Evolutionary conservation across 2,888 invertebrate species (phyloP).

Genomic region (Macaria notata): DNA sequence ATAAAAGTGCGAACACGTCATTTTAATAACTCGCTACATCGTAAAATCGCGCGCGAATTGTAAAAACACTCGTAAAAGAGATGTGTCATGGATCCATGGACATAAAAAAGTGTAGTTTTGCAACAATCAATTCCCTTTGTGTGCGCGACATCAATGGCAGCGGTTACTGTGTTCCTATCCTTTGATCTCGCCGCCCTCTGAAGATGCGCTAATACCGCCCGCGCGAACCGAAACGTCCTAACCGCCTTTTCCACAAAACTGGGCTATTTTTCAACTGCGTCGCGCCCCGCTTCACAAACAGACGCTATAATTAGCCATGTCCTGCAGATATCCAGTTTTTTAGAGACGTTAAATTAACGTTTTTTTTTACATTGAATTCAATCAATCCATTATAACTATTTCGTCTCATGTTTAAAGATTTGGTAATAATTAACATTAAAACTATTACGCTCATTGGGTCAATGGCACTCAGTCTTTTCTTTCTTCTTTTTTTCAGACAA

Average conservation of each 20-base stretch:
- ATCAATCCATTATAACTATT: constrained; percentile 18
- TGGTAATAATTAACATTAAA: constrained; percentile 16
- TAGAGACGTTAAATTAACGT: constrained; percentile 14
- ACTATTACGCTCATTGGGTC: constrained; percentile 1
- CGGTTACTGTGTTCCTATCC: constrained; percentile 80
- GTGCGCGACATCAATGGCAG: constrained; percentile 80
- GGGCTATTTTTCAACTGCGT: constrained; percentile 25
- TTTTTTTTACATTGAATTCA: constrained; percentile 14
- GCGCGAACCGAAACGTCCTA: constrained; percentile 60
- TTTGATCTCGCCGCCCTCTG: constrained; percentile 81
- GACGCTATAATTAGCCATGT: constrained; percentile 21
- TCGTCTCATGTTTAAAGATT: constrained; percentile 23
- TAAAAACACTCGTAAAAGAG: constrained; percentile 50
- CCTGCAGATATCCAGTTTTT: constrained; percentile 21
- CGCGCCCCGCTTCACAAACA: constrained; percentile 12
- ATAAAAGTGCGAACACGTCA: constrained; percentile 23
- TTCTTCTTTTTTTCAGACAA: no score
- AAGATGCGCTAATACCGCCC: constrained; percentile 77
- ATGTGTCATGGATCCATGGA: constrained; percentile 66
- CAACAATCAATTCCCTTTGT: constrained; percentile 82
- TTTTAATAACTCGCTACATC: constrained; percentile 30
- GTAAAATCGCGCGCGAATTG: constrained; percentile 40
- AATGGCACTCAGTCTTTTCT: no score
- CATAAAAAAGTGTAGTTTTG: constrained; percentile 70
- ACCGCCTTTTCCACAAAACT: constrained; percentile 44